Percentiles rank a stretch among this genome's conserved stretches.
phyloP scores from a whole-genome alignment of 2,113 vertebrate genomes.

The Apaloderma vittatum region DNA sequence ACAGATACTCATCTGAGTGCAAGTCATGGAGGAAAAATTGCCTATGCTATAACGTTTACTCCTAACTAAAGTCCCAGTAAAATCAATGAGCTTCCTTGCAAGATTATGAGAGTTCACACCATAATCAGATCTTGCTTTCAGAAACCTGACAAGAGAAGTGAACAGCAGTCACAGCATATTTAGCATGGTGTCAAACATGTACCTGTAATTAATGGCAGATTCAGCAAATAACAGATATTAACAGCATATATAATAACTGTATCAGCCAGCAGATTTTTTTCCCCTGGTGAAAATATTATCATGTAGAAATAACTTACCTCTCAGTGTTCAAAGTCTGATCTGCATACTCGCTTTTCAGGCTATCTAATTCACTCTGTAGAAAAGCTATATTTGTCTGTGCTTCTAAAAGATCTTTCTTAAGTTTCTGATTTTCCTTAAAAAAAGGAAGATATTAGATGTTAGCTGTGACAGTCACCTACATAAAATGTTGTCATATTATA shows the following conservation, averaged over 20 bases:
- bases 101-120: not conserved
- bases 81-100: not conserved
- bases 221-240: not conserved
- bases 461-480: not conserved
- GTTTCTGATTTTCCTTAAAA: constrained; percentile 91
- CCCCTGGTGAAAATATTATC: not conserved
- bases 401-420: constrained; percentile 94
- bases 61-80: not conserved
- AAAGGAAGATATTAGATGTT: not conserved
- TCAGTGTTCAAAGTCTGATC: constrained; percentile 92
- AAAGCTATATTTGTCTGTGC: constrained; percentile 93
- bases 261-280: not conserved
- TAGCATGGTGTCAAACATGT: fast-evolving
- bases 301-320: constrained; percentile 77
- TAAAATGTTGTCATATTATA: not conserved
- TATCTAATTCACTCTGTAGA: constrained; percentile 93
- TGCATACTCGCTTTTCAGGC: constrained; percentile 92
- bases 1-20: not conserved
- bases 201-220: not conserved
- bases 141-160: not conserved
- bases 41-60: not conserved
- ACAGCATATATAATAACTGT: not conserved
- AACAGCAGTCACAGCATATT: not conserved
- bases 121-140: not conserved
- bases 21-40: not conserved